Evolutionary conservation across 2,113 vertebrate genomes (phyloP).

Genomic region (Hyla sarda): DNA sequence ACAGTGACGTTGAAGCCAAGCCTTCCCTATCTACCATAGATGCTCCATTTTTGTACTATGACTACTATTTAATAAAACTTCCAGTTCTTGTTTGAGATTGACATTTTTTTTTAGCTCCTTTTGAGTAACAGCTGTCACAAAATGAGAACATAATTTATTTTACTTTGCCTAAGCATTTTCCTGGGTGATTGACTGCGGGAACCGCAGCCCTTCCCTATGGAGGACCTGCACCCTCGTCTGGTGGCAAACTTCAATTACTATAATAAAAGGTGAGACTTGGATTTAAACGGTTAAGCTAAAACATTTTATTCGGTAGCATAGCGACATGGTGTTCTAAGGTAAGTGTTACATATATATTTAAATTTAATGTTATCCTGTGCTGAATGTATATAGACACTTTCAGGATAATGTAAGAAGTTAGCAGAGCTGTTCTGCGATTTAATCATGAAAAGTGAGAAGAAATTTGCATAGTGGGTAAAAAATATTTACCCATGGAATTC

Average conservation of each 20-base stretch:
- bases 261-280: background rate
- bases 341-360: background rate
- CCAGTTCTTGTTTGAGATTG: background rate
- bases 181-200: background rate
- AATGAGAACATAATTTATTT: background rate
- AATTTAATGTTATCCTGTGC: too few relatives aligned
- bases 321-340: background rate
- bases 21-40: too few relatives aligned
- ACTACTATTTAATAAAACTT: too few relatives aligned
- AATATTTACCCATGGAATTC: background rate
- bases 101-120: background rate
- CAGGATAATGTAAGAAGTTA: background rate
- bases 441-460: background rate
- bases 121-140: background rate
- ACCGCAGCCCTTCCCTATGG: background rate
- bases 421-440: background rate
- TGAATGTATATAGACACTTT: too few relatives aligned
- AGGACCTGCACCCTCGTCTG: background rate
- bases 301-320: background rate
- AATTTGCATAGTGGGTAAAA: background rate
- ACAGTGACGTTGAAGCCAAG: too few relatives aligned
- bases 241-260: background rate
- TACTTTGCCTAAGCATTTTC: constrained; percentile 13
- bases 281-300: background rate
- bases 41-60: too few relatives aligned